A percentile compares a stretch with the other conserved stretches of the same genome.
Evolutionary conservation across 2,888 invertebrate species (phyloP).

Genomic region (Ommatoiulus sabulosus): DNA sequence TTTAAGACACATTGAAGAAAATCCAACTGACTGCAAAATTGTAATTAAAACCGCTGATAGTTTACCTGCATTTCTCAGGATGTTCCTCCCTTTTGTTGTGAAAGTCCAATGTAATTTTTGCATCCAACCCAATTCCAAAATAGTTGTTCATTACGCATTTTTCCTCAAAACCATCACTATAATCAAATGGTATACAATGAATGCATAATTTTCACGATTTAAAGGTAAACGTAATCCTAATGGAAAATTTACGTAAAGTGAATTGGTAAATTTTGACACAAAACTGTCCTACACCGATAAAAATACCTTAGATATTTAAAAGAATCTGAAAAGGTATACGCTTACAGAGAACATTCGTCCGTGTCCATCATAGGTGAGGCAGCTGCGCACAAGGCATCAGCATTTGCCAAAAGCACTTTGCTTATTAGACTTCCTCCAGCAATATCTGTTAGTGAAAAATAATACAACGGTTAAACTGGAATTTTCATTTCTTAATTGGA

Average conservation of each 20-base stretch:
- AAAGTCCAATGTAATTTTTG: conserved; percentile 96
- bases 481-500: background rate
- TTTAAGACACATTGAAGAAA: background rate
- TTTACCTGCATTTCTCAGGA: conserved; percentile 88
- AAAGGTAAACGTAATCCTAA: background rate
- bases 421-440: conserved; percentile 87
- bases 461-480: background rate
- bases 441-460: conserved; percentile 58
- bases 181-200: background rate
- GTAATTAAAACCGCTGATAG: background rate
- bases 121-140: conserved; percentile 98
- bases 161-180: conserved; percentile 85
- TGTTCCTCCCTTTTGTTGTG: conserved; percentile 97
- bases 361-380: conserved; percentile 96
- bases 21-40: background rate
- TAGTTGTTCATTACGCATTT: conserved; percentile 99
- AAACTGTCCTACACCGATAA: background rate
- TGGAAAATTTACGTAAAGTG: background rate
- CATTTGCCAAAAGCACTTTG: conserved; percentile 94
- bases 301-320: conserved; percentile 55
- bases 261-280: conserved; percentile 1
- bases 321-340: too few species aligned
- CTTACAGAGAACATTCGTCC: conserved; percentile 81
- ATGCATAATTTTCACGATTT: too few species aligned
- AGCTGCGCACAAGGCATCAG: conserved; percentile 94